phyloP scores from a whole-genome alignment of 2,113 vertebrate species.

The Triplophysa siluroides region DNA sequence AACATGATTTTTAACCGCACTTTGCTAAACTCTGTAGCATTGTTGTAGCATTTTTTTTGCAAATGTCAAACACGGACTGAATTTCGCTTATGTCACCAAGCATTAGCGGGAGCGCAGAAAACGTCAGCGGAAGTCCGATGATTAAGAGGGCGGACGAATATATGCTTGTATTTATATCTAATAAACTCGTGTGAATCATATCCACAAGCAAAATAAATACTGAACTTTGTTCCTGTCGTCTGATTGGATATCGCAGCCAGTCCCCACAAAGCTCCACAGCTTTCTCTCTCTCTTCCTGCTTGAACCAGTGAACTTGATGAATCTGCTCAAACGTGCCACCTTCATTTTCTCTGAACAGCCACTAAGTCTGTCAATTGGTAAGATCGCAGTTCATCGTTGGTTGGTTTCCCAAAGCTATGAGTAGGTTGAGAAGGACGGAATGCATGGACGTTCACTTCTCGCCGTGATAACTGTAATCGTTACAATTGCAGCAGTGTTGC shows the following conservation, averaged over 20 bases:
- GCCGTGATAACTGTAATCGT: slow-evolving; percentile 60
- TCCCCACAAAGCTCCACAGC: not conserved
- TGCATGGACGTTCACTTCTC: slow-evolving; percentile 61
- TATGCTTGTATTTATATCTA: not conserved
- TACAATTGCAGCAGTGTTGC: slow-evolving; percentile 59
- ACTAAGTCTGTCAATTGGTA: slow-evolving; percentile 43
- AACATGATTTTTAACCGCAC: not conserved
- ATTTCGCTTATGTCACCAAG: slow-evolving; percentile 19
- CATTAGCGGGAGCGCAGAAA: not conserved
- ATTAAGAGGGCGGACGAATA: not conserved
- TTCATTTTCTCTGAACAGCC: slow-evolving; percentile 40
- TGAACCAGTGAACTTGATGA: slow-evolving; percentile 36
- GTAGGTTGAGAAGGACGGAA: slow-evolving; percentile 20
- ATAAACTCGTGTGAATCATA: not conserved
- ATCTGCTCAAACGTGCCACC: slow-evolving; percentile 35
- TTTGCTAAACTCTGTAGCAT: not conserved
- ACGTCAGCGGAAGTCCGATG: slow-evolving; percentile 32
- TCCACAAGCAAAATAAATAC: not conserved
- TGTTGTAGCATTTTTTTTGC: not conserved
- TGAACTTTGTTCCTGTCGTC: slow-evolving; percentile 51
- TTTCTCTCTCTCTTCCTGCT: not conserved
- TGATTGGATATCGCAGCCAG: not conserved
- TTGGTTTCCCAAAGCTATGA: slow-evolving; percentile 26
- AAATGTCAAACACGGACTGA: not conserved
- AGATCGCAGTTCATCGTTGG: slow-evolving; percentile 37